Evolutionary conservation across 53 echinoderm and acorn worm species (phyloP), one percentile per base, ranked within the genome.

Genomic region (Crossaster papposus): DNA sequence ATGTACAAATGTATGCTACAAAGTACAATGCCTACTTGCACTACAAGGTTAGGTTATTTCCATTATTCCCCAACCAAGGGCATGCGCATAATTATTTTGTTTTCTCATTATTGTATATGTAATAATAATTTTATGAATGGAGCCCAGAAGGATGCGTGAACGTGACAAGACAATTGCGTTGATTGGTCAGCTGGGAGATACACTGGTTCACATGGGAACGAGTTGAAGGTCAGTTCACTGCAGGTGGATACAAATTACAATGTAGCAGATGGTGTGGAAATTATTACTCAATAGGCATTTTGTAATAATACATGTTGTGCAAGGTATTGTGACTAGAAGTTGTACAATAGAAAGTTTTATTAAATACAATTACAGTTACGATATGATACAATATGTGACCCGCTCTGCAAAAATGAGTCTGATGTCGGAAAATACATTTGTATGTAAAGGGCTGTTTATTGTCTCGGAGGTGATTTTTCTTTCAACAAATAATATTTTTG

Each of bases 121-220:
- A n/a, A n/a, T 65, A 65, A 36, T 82, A 36, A 32, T 81, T 82
- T 82, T 65, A 65, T 82, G 82, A 82, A 82, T 82, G 82, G 37
- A 44, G 82, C 68, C 68, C 18, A 32, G 32, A 64, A 29, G 65
- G 65, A 38, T 68, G 26, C 70, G 81, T 55, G 62, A 62, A 81
- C 81, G 81, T 81, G 81, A 81, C 81, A 58, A 33, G 34, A 62
- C 51, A 53, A 29, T 58, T 81, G 55, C 24, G 32, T 33, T 64
- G 81, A 81, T 81, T 58, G 62, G 62, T 31, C 81, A 31, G 81
- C 63, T 23, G 12, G 7, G 58, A n/a, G 32, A 23, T 2, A 51
- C 4, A 33, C 11, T 34, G 23, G 55, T 14, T 23, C 36, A 62
- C 23, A 58, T 6, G 22, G 63, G 63, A 64, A 58, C 62, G 33